phyloP scores from a whole-genome alignment of 2,113 vertebrate genomes.

The Prochilodus magdalenae region DNA sequence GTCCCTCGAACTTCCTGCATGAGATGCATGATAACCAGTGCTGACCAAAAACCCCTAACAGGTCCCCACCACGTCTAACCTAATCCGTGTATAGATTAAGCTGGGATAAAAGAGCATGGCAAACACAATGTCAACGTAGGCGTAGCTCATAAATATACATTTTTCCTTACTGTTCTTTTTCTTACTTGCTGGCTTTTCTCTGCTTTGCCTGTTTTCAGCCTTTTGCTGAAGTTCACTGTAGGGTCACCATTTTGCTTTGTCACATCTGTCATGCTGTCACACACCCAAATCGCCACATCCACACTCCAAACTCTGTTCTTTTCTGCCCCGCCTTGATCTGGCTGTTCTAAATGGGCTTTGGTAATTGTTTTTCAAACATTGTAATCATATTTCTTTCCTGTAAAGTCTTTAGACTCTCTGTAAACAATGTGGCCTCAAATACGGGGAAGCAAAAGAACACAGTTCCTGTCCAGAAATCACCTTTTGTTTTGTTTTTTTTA shows the following conservation, averaged over 20 bases:
- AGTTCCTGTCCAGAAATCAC: conserved; percentile 72
- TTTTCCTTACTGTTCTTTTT: neutral
- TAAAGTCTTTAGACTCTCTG: no score
- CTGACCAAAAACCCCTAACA: conserved; percentile 4
- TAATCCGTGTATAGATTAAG: neutral
- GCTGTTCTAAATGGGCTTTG: neutral
- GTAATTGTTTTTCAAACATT: neutral
- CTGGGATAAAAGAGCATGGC: neutral
- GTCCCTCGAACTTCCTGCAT: conserved; percentile 14
- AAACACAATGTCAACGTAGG: neutral
- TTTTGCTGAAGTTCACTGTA: conserved; percentile 43
- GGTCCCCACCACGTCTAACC: neutral
- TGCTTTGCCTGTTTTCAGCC: conserved; percentile 63
- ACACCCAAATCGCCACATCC: conserved; percentile 53
- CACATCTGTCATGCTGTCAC: conserved; percentile 50
- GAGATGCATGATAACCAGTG: conserved; percentile 22
- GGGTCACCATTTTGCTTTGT: conserved; percentile 62
- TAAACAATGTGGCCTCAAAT: neutral
- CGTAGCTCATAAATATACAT: neutral
- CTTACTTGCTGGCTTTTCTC: conserved; percentile 55
- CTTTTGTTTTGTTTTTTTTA: conserved; percentile 69
- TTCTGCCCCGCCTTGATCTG: conserved; percentile 64
- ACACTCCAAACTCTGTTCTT: conserved; percentile 72
- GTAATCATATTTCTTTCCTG: neutral
- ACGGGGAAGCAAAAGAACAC: conserved; percentile 81